Conservation (phyloP, 1,140 invertebrate species). For the Aphaenogaster rudis region DNA sequence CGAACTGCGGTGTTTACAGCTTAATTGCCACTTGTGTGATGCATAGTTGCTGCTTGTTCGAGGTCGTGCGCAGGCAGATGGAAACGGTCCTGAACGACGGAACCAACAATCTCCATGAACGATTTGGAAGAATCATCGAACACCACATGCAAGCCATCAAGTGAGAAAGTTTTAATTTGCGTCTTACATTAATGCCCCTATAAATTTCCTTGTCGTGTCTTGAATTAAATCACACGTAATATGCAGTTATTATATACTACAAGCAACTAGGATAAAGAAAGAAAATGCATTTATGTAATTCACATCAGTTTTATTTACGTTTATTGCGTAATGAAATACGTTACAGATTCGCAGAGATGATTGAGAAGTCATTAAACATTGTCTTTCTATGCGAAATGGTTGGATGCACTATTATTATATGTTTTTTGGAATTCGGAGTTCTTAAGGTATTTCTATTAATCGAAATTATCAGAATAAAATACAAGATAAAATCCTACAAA, state of each 20-base stretch:
- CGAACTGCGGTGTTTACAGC: conserved; percentile 83
- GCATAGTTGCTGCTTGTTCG: conserved; percentile 81
- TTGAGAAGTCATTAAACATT: conserved; percentile 81
- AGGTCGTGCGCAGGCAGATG: conserved; percentile 77
- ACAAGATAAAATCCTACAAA: not conserved
- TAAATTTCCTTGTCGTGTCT: not conserved
- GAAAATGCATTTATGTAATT: not conserved
- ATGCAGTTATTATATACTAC: not conserved
- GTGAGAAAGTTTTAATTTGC: conserved; percentile 59
- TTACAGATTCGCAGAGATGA: conserved; percentile 80
- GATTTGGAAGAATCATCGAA: conserved; percentile 70
- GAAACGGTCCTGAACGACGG: conserved; percentile 58
- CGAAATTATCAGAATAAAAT: not conserved
- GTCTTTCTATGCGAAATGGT: conserved; percentile 84
- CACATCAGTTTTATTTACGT: not conserved
- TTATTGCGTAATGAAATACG: not conserved
- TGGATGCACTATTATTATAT: conserved; percentile 83
- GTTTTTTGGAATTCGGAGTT: conserved; percentile 83
- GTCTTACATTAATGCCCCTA: not conserved
- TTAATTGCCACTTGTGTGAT: conserved; percentile 80
- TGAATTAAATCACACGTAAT: conserved; percentile 1
- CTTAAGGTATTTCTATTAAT: conserved; percentile 70
- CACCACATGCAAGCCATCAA: conserved; percentile 79
- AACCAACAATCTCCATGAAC: not conserved
- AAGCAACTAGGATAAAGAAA: not conserved